Conservation (phyloP, 2,113 vertebrate species). For the Siphamia tubifer region DNA sequence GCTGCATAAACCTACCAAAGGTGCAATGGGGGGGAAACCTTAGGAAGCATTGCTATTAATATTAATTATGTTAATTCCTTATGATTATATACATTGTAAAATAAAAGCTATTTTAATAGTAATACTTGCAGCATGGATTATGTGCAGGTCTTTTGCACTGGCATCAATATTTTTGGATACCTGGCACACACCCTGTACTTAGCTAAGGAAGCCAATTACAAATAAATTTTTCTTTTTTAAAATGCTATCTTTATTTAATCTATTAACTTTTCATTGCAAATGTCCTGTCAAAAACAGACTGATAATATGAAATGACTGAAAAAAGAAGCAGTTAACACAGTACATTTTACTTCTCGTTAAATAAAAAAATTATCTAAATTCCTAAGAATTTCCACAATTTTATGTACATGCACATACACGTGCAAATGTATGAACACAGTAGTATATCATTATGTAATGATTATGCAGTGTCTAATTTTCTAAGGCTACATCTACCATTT, state of each 20-base stretch:
- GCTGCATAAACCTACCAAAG: constrained; percentile 88
- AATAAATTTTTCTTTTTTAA: background rate
- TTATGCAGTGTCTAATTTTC: constrained; percentile 24
- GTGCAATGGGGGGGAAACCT: background rate
- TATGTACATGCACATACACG: too few species aligned
- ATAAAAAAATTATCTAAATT: too few species aligned
- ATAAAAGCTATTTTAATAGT: background rate
- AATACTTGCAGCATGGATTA: background rate
- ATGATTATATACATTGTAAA: too few species aligned
- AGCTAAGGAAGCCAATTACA: background rate
- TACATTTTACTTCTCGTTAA: constrained; percentile 2
- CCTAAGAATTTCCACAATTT: too few species aligned
- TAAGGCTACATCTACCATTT: background rate
- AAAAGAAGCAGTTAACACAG: constrained; percentile 3
- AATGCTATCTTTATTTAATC: background rate
- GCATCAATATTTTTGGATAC: background rate
- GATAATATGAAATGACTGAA: background rate
- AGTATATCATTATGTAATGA: constrained; percentile 7
- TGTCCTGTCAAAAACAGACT: background rate
- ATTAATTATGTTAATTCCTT: too few species aligned
- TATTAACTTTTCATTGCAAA: background rate
- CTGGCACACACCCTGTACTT: background rate
- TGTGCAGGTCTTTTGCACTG: background rate
- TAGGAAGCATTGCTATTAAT: background rate
- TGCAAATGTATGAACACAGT: constrained; percentile 13